Base-by-base conservation (phyloP, 1,140 invertebrate species). In the Phymastichus coffea region DNA sequence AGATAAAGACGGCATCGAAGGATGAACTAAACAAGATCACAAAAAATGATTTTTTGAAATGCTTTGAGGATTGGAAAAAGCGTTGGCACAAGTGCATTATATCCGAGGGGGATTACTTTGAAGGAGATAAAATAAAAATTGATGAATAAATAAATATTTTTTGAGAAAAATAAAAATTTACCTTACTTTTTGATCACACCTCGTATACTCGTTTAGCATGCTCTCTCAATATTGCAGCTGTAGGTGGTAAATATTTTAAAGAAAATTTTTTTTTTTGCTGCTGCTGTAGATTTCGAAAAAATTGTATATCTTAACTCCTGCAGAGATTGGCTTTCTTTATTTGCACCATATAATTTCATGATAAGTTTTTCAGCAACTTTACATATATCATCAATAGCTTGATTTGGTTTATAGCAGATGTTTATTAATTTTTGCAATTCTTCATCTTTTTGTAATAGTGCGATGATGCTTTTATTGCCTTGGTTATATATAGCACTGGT, bases 151-250 rank as follows among this genome's bases (percentile, higher is more conserved):
- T n/a, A n/a, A n/a, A n/a, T n/a, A n/a, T n/a, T n/a, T n/a, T n/a
- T n/a, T n/a, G n/a, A n/a, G n/a, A n/a, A n/a, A n/a, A n/a, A n/a
- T n/a, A n/a, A n/a, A n/a, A n/a, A n/a, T n/a, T n/a, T n/a, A n/a
- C n/a, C n/a, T n/a, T n/a, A n/a, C n/a, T n/a, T n/a, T n/a, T n/a
- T n/a, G n/a, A n/a, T n/a, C n/a, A n/a, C n/a, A n/a, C n/a, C n/a
- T n/a, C n/a, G 51, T 77, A 78, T 10, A 77, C 72, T 62, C 75
- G 66, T 44, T 71, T 69, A 10, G 30, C 12, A 44, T 68, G 66
- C 22, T 66, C 30, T 15, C 15, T n/a, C 14, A 57, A 22, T 49
- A 40, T 68, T 59, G 48, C 57, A 61, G 28, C 26, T 48, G 63
- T 71, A 25, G 69, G 70, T 63, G 63, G 66, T 52, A 64, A 46